These are phyloP conservation scores for Heterodera schachtii DNA, from an alignment of 1,140 invertebrate genomes.

Conservation along the genomic window DNA sequence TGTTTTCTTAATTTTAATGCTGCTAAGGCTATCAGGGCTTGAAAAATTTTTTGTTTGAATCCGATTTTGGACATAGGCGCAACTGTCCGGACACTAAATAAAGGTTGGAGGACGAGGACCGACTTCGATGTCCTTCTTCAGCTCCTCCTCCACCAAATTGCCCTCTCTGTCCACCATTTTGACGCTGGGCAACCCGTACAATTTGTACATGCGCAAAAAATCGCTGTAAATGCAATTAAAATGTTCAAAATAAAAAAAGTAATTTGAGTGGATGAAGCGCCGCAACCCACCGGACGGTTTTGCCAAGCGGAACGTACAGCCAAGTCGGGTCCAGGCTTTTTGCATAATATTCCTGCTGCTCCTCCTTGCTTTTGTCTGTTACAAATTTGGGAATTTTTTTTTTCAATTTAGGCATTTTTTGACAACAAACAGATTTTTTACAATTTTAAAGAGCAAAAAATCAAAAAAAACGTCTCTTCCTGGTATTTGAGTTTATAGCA, in stretches of 20 bases:
- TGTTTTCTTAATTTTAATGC: too few species aligned
- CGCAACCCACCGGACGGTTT: slow-evolving; percentile 18
- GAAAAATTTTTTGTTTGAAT: too few species aligned
- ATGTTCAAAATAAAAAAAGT: not conserved
- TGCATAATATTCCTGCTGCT: slow-evolving; percentile 23
- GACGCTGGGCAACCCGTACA: slow-evolving; percentile 21
- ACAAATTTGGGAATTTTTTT: not conserved
- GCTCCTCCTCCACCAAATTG: slow-evolving; percentile 22
- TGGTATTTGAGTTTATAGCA: too few species aligned
- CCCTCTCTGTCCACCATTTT: slow-evolving; percentile 21
- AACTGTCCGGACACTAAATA: too few species aligned
- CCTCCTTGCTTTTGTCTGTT: slow-evolving; percentile 24
- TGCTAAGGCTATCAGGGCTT: too few species aligned
- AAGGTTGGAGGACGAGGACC: too few species aligned
- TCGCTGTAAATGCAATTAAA: slow-evolving; percentile 7
- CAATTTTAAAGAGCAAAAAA: too few species aligned
- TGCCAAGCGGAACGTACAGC: slow-evolving; percentile 24
- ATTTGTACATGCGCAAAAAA: slow-evolving; percentile 24
- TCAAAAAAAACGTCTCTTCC: too few species aligned
- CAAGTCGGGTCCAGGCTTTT: slow-evolving; percentile 24
- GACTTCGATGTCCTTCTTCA: slow-evolving; percentile 24
- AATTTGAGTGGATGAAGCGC: too few species aligned
- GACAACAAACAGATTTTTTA: too few species aligned
- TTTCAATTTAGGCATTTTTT: too few species aligned
- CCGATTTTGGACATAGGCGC: too few species aligned